Conservation (phyloP, 2,888 invertebrate genomes). For the Blastobasis lacticolella region DNA sequence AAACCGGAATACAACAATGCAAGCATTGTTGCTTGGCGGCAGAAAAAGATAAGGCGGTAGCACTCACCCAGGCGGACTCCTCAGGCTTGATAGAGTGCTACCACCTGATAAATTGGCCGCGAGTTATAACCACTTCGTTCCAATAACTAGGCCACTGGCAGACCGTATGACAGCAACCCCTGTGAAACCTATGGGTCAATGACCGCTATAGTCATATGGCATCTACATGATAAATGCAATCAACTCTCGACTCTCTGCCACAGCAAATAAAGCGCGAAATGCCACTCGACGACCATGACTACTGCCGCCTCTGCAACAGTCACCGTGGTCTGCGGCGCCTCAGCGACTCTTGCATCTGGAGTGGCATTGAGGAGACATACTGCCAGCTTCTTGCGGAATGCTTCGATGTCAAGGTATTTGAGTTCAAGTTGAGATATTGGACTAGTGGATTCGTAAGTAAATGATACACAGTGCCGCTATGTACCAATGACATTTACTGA, state of each 20-base stretch:
- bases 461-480: background rate
- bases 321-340: constrained; percentile 27
- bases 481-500: too few species aligned
- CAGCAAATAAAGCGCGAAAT: constrained; percentile 20
- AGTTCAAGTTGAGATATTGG: background rate
- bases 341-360: constrained; percentile 29
- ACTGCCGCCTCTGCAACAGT: constrained; percentile 37
- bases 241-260: background rate
- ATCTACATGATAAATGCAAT: background rate
- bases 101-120: too few species aligned
- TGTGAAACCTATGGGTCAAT: constrained; percentile 22
- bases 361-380: constrained; percentile 35
- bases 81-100: too few species aligned
- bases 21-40: too few species aligned
- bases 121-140: too few species aligned
- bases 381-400: constrained; percentile 34
- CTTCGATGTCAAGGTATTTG: constrained; percentile 33
- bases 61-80: too few species aligned
- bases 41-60: too few species aligned
- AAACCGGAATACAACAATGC: too few species aligned
- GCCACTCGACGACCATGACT: constrained; percentile 31
- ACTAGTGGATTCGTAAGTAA: background rate
- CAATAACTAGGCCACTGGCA: background rate
- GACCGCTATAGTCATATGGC: background rate
- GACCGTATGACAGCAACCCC: background rate